Base-by-base conservation (phyloP, 2,888 invertebrate species). In the Gastracanthus pulcherrimus region DNA sequence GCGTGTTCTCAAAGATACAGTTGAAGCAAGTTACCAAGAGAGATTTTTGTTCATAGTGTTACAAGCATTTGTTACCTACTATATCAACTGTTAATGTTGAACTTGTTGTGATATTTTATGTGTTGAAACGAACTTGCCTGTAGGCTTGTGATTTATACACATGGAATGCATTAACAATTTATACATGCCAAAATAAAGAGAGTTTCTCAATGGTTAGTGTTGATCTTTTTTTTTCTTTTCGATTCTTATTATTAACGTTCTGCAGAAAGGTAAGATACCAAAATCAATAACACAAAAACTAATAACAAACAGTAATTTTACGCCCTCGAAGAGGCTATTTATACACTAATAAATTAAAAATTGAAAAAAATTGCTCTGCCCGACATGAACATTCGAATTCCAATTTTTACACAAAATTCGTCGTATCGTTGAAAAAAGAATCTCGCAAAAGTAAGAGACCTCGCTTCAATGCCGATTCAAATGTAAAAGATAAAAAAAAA, bases 161-260 rank as follows among this genome's bases (percentile, higher is more conserved):
- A 64, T 80, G 75, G 45, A 76, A 70, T 55, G 55, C 38, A 38
- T 41, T 29, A 55, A 62, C 26, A 51, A 75, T 78, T 74, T 76
- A 78, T 82, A 76, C 23, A 78, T 82, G 83, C 82, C 80, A 83
- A 85, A 84, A 84, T 85, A 86, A 85, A 86, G 84, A 85, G 82
- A 77, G 29, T 62, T 82, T 75, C 36, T 74, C 26, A 77, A 81
- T 81, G 41, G 71, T 71, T 81, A 74, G 34, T 78, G 75, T 78
- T 78, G 75, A 70, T 78, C 70, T 67, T 81, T 78, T 81, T 74
- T 77, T 81, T 81, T 78, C 26, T 45, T 76, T 67, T 67, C 6
- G 26, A 5, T 41, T 76, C 16, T 64, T 62, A 80, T 23, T 29
- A 45, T 67, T 77, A 38, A 69, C 23, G 7, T 51, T 72, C 72